Evolutionary conservation across 2,113 vertebrate genomes (phyloP), one percentile per base, ranked within the genome.

Genomic region (Plestiodon gilberti): DNA sequence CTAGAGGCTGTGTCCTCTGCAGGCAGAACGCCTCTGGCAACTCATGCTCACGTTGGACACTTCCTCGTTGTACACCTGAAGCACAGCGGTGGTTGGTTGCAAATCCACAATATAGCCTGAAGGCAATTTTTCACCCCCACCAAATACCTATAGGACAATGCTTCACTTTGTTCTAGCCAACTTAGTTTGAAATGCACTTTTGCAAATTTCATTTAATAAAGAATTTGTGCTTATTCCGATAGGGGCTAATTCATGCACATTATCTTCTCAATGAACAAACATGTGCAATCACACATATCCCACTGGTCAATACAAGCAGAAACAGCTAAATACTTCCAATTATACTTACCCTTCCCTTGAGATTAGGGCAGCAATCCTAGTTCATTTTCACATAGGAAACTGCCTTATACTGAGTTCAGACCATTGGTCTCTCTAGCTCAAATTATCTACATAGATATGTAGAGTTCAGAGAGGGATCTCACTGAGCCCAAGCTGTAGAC

Each of bases 21-120:
- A 76, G 89, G 74, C 82, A 91, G 77, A 91, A 91, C 83, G 93
- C 92, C 88, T 88, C 84, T 93, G 91, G 90, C 92, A 91, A 52
- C 9, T 83, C 69, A 90, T 88, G 82, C 33, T 83, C 73, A 88
- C 81, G 92, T 65, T 90, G 59, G 43, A 77, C 84, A 86, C 77
- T 88, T 81, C 0, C 0, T 91, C 77, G 81, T 76, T 23, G 74
- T 93, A 88, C 88, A 85, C 86, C 73, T 94, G 84, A 57, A 86
- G 83, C 87, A 84, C 67, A 93, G 85, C 48, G 81, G 30, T 87
- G 90, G 83, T 85, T 91, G 89, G 90, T n/a, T n/a, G n/a, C 92
- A 91, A 91, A 91, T 87, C 59, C 23, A 25, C 75, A 30, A 65
- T 75, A 57, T 40, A 87, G 80, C 43, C 71, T 82, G 70, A 76